Conservation (phyloP, 2,888 invertebrate genomes). For the Phanerotoma sp. region DNA sequence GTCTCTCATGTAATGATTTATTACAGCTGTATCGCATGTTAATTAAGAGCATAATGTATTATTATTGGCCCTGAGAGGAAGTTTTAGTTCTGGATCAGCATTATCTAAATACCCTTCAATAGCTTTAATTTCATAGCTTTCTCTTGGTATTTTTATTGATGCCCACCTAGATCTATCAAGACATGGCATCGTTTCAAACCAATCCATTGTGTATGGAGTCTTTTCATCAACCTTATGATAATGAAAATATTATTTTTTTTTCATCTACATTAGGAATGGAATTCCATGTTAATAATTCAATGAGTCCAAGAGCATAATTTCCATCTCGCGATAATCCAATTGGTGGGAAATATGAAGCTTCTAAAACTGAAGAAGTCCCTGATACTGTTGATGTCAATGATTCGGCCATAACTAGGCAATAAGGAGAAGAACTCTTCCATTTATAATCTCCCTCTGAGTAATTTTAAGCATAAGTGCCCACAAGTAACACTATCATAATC, state of each 20-base stretch:
- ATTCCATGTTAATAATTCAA: not conserved
- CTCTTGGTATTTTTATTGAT: not conserved
- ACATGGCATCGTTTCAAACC: not conserved
- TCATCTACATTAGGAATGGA: conserved; percentile 48
- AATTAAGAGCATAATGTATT: conserved; percentile 25
- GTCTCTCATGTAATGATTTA: conserved; percentile 7
- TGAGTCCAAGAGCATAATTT: conserved; percentile 31
- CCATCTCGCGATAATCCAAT: conserved; percentile 36
- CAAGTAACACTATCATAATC: no score
- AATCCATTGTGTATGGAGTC: not conserved
- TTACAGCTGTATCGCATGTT: conserved; percentile 8
- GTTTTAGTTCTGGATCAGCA: not conserved
- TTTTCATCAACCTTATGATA: not conserved
- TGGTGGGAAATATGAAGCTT: conserved; percentile 2
- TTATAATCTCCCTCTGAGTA: not conserved
- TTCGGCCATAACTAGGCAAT: conserved; percentile 19
- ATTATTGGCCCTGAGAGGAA: conserved; percentile 36
- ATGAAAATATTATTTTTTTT: no score
- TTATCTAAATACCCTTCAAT: not conserved
- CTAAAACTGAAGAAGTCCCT: conserved; percentile 35
- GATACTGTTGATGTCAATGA: conserved; percentile 42
- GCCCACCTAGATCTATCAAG: no score
- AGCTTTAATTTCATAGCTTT: not conserved
- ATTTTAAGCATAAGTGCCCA: no score
- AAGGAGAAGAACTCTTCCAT: not conserved